Conservation (phyloP, 1,140 invertebrate genomes). For the Saccostrea echinata region DNA sequence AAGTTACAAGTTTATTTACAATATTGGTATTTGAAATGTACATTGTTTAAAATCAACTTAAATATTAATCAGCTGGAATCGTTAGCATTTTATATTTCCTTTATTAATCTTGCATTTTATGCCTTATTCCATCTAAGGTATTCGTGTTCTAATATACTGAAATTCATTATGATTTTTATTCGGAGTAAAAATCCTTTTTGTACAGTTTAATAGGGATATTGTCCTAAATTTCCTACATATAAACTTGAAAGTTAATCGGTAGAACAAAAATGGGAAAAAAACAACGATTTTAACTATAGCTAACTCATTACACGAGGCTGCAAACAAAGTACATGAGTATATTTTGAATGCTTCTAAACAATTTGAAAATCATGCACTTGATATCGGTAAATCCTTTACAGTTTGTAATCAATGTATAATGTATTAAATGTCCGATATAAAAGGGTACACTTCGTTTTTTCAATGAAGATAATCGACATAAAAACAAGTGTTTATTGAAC, state of each 20-base stretch:
- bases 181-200: too few relatives aligned
- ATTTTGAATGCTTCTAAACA: neutral
- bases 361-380: neutral
- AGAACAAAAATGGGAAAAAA: neutral
- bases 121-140: too few relatives aligned
- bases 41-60: too few relatives aligned
- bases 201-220: too few relatives aligned
- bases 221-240: too few relatives aligned
- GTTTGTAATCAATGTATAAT: conserved; percentile 30
- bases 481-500: conserved; percentile 22
- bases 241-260: too few relatives aligned
- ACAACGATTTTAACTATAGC: neutral
- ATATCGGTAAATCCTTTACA: conserved; percentile 9
- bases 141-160: too few relatives aligned
- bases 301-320: neutral
- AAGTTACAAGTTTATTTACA: neutral
- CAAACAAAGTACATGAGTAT: neutral
- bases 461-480: conserved; percentile 26
- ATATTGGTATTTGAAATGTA: too few relatives aligned
- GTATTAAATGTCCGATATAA: conserved; percentile 8
- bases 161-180: too few relatives aligned
- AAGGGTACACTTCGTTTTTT: conserved; percentile 26
- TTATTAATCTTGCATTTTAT: too few relatives aligned
- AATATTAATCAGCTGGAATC: too few relatives aligned
- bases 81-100: too few relatives aligned